phyloP scores from a whole-genome alignment of 2,888 invertebrate genomes.

The Deilephila porcellus region DNA sequence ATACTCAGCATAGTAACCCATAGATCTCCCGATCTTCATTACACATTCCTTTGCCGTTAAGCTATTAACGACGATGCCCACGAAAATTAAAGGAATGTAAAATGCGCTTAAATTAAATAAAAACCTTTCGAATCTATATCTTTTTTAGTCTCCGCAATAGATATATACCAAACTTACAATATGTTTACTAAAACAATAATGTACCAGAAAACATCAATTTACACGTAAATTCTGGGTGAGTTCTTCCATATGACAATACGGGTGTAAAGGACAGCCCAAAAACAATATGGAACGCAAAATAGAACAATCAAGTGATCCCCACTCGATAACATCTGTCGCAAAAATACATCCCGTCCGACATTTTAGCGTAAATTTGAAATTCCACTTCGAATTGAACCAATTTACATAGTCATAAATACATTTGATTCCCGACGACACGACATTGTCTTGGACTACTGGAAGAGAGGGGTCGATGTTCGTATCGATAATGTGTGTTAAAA shows the following conservation, averaged over 20 bases:
- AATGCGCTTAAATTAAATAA: no score
- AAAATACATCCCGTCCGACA: constrained; percentile 59
- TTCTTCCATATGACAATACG: constrained; percentile 17
- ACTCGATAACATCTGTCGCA: constrained; percentile 60
- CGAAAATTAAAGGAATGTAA: no score
- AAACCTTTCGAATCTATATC: no score
- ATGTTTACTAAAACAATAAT: background rate
- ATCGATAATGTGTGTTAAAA: background rate
- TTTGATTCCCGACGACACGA: constrained; percentile 62
- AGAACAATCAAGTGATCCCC: constrained; percentile 50
- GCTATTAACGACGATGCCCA: no score
- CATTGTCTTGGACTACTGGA: constrained; percentile 52
- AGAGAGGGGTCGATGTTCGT: constrained; percentile 39
- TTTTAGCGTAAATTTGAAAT: constrained; percentile 63
- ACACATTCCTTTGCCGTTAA: no score
- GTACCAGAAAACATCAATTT: background rate
- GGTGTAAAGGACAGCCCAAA: constrained; percentile 31
- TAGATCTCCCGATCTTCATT: no score
- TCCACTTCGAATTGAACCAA: constrained; percentile 68
- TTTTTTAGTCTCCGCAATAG: no score
- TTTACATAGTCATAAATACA: constrained; percentile 85
- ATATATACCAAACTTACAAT: background rate
- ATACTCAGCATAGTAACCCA: no score
- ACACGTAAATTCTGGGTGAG: background rate
- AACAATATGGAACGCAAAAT: constrained; percentile 43